phyloP scores from a whole-genome alignment of 2,888 invertebrate genomes.

The Ganaspis brasiliensis region DNA sequence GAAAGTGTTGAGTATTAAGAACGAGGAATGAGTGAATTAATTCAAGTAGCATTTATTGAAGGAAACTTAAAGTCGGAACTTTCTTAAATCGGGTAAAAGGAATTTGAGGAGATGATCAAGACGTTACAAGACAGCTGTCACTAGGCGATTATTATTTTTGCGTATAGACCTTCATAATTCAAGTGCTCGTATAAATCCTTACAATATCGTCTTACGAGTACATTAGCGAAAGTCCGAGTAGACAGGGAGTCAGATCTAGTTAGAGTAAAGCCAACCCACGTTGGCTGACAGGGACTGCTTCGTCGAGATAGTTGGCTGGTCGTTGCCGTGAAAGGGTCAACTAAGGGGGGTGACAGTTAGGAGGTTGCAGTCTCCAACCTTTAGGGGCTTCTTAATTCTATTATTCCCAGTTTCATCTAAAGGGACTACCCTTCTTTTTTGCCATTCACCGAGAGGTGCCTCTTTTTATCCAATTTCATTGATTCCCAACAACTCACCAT shows the following conservation, averaged over 20 bases:
- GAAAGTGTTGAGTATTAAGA: too few relatives aligned
- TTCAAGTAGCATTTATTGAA: too few relatives aligned
- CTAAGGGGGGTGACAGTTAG: slow-evolving; percentile 74
- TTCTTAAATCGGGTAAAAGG: too few relatives aligned
- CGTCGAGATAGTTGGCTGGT: slow-evolving; percentile 62
- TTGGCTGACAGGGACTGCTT: slow-evolving; percentile 66
- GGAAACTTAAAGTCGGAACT: too few relatives aligned
- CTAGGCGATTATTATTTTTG: slow-evolving; percentile 13
- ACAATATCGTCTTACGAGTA: slow-evolving; percentile 66
- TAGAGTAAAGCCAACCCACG: slow-evolving; percentile 70
- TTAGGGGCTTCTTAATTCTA: slow-evolving; percentile 79
- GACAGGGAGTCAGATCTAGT: slow-evolving; percentile 72
- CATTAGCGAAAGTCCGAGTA: slow-evolving; percentile 54
- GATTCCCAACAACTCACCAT: too few relatives aligned
- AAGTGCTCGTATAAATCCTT: slow-evolving; percentile 63
- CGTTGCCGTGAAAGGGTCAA: slow-evolving; percentile 67
- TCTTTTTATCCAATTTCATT: slow-evolving; percentile 43
- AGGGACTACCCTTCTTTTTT: slow-evolving; percentile 53
- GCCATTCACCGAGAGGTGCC: not conserved
- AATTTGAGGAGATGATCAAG: not conserved
- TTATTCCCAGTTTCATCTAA: slow-evolving; percentile 75
- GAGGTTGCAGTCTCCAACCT: slow-evolving; percentile 74
- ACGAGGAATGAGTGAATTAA: too few relatives aligned
- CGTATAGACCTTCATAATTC: slow-evolving; percentile 22
- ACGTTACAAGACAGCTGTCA: slow-evolving; percentile 4